These are phyloP conservation scores for Cuculus canorus DNA, from an alignment of 2,797 vertebrate genomes.

Conservation along the genomic window DNA sequence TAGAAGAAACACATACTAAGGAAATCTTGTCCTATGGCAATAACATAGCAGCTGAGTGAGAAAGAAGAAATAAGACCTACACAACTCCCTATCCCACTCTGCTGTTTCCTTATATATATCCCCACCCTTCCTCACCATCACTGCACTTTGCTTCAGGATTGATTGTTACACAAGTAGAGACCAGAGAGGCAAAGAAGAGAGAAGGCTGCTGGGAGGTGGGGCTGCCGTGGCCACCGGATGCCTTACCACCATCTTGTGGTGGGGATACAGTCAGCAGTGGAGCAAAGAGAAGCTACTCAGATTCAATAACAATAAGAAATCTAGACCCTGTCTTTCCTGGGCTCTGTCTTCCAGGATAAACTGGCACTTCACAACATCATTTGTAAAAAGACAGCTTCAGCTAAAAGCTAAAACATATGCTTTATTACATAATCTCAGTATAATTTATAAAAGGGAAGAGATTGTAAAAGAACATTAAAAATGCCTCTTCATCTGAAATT, in stretches of 20 bases:
- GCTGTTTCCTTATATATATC: neutral
- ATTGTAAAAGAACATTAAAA: neutral
- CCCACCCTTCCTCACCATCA: neutral
- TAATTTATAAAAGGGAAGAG: neutral
- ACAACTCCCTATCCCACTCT: neutral
- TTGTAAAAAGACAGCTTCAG: neutral
- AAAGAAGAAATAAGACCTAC: neutral
- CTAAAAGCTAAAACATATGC: neutral
- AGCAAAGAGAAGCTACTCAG: neutral
- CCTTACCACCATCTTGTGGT: fast-evolving
- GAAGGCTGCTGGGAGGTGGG: neutral
- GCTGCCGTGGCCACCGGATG: neutral
- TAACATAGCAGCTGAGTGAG: neutral
- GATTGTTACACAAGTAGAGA: neutral
- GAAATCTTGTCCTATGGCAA: neutral
- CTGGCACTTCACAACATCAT: neutral
- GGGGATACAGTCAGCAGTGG: fast-evolving
- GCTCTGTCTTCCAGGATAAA: neutral
- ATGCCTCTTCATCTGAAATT: neutral
- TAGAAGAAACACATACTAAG: neutral
- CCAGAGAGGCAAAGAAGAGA: neutral
- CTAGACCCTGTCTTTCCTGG: neutral
- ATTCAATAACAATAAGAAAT: neutral
- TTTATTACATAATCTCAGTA: conserved; percentile 19
- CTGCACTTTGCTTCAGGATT: neutral